Evolutionary conservation across 2,888 invertebrate genomes (phyloP), one percentile per base, ranked within the genome.

Genomic region (Flexamia atlantica): DNA sequence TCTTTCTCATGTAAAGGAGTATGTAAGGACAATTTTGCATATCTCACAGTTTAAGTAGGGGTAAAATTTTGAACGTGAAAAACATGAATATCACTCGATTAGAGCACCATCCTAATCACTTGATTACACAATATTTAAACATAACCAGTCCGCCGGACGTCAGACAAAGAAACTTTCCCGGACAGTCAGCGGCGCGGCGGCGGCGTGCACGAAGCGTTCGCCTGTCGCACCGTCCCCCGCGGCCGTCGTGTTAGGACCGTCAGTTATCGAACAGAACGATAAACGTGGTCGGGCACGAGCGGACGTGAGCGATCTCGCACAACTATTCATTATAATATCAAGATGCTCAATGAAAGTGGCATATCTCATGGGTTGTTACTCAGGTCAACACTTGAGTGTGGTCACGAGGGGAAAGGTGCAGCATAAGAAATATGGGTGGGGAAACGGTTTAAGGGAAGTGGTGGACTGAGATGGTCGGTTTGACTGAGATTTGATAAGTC

Each of bases 251-350:
- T 64, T 64, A 64, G 28, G 28, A 64, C 64, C 25, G 64, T 64
- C 28, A 23, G 46, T 46, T 4, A 46, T 46, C 46, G 46, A 57
- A 7, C 57, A 5, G 25, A 5, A 17, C 46, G 57, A 57, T 57
- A 57, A 57, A n/a, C 30, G 64, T 28, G 36, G 68, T 70, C 40
- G 40, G 40, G 70, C 70, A 70, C 70, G 70, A 70, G 23, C 40
- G 70, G 32, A 10, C 20, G 7, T 32, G 36, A 40, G 68, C 14
- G 42, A 72, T 72, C 72, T 74, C 12, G 23, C 10, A 76, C 40
- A 46, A 20, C 76, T 76, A 76, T 76, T 76, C 76, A 76, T 76
- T 76, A 76, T 46, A 76, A 76, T 76, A 76, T 76, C 76, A 28
- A 74, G 46, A 46, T 46, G 46, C 17, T 42, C 46, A 9, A 4